Evolutionary conservation across 1,140 invertebrate genomes (phyloP).

Genomic region (Danaus plexippus): DNA sequence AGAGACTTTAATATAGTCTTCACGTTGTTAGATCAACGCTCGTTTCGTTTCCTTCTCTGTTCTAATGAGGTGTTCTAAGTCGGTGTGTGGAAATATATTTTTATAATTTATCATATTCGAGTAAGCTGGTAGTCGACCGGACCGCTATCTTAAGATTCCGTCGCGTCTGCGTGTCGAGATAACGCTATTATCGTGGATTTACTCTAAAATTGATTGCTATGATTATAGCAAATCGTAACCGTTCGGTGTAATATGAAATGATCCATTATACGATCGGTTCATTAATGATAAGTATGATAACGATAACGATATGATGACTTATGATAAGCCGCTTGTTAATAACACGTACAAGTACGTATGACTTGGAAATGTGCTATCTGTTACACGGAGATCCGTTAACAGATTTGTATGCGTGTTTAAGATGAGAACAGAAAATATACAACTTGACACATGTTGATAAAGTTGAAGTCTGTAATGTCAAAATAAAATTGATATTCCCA

Average conservation of each 20-base stretch:
- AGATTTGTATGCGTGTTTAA: too few relatives aligned
- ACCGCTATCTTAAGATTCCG: constrained; percentile 18
- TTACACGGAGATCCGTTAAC: too few relatives aligned
- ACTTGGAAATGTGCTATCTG: too few relatives aligned
- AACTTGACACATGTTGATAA: too few relatives aligned
- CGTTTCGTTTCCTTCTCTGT: constrained; percentile 15
- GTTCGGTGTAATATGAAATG: constrained; percentile 37
- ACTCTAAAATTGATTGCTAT: constrained; percentile 35
- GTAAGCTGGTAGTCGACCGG: constrained; percentile 15
- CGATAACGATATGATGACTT: constrained; percentile 20
- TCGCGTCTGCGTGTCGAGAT: constrained; percentile 21
- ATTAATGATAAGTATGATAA: constrained; percentile 13
- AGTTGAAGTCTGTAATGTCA: too few relatives aligned
- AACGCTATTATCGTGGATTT: constrained; percentile 23
- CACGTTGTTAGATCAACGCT: constrained; percentile 28
- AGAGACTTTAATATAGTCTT: constrained; percentile 42
- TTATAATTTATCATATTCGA: constrained; percentile 1
- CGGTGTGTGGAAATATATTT: constrained; percentile 1
- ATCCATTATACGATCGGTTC: constrained; percentile 24
- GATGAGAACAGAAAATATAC: too few relatives aligned
- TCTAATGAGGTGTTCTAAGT: constrained; percentile 9
- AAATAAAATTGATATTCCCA: too few relatives aligned
- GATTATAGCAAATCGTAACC: constrained; percentile 36
- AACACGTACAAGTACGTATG: too few relatives aligned
- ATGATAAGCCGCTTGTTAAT: constrained; percentile 8